phyloP scores from a whole-genome alignment of 1,140 invertebrate species.

The Centruroides vittatus region DNA sequence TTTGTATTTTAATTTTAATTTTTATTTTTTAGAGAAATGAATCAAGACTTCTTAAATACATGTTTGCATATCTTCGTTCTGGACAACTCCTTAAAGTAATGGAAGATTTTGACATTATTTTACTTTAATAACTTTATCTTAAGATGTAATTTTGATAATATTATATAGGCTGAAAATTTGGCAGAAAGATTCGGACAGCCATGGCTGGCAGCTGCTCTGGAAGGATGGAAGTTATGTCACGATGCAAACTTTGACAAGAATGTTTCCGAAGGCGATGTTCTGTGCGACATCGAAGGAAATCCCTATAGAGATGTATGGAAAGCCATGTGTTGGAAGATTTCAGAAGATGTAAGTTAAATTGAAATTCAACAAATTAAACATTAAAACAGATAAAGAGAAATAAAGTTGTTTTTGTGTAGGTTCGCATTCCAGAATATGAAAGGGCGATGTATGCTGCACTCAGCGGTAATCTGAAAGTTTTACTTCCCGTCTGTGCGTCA shows the following conservation, averaged over 20 bases:
- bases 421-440: slow-evolving; percentile 31
- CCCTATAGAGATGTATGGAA: slow-evolving; percentile 82
- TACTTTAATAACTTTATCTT: too few relatives aligned
- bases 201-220: slow-evolving; percentile 73
- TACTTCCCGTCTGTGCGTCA: slow-evolving; percentile 53
- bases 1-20: neutral
- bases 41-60: slow-evolving; percentile 44
- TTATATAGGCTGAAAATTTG: slow-evolving; percentile 50
- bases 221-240: slow-evolving; percentile 77
- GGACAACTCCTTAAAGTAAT: slow-evolving; percentile 56
- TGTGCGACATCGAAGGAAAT: slow-evolving; percentile 59
- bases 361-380: too few relatives aligned
- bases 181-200: slow-evolving; percentile 71
- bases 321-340: slow-evolving; percentile 57
- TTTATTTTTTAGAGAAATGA: slow-evolving; percentile 53
- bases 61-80: slow-evolving; percentile 66
- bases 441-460: slow-evolving; percentile 53
- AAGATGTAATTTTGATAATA: too few relatives aligned
- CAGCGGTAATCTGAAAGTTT: slow-evolving; percentile 62
- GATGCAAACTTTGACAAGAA: slow-evolving; percentile 53
- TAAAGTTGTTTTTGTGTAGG: slow-evolving; percentile 17
- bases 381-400: neutral
- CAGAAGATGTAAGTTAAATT: slow-evolving; percentile 35
- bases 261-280: slow-evolving; percentile 31
- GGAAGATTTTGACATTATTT: too few relatives aligned